Percentiles rank a stretch among this genome's conserved stretches.
phyloP scores from a whole-genome alignment of 2,113 vertebrate genomes.

The Podiceps cristatus region DNA sequence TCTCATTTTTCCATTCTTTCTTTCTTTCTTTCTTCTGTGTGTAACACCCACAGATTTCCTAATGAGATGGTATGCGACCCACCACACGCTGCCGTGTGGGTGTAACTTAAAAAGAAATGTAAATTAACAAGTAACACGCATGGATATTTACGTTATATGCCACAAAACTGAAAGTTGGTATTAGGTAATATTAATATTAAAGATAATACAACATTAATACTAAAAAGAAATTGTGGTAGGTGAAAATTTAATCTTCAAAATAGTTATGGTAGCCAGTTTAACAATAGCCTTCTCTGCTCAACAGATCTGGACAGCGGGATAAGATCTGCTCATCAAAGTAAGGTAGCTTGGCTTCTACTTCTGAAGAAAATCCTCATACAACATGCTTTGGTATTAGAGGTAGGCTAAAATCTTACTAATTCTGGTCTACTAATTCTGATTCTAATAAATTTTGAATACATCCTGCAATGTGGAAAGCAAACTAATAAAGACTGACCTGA shows the following conservation, averaged over 20 bases:
- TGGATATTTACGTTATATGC: not conserved
- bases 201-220: not conserved
- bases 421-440: not conserved
- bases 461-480: not conserved
- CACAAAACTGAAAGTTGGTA: not conserved
- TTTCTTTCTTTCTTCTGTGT: slow-evolving; percentile 53
- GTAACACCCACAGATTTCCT: slow-evolving; percentile 78
- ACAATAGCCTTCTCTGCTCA: not conserved
- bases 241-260: not conserved
- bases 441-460: not conserved
- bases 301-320: not conserved
- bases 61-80: slow-evolving; percentile 70
- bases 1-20: slow-evolving; percentile 70
- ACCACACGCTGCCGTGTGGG: slow-evolving; percentile 57
- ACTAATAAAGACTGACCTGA: not conserved
- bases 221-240: not conserved
- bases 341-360: not conserved
- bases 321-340: not conserved
- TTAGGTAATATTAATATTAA: not conserved
- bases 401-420: not conserved
- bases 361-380: not conserved
- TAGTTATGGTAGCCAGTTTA: not conserved
- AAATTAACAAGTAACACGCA: not conserved
- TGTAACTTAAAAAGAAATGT: slow-evolving; percentile 34
- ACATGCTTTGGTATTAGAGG: not conserved